Conservation (phyloP, 2,113 vertebrate genomes). For the Stercorarius parasiticus region DNA sequence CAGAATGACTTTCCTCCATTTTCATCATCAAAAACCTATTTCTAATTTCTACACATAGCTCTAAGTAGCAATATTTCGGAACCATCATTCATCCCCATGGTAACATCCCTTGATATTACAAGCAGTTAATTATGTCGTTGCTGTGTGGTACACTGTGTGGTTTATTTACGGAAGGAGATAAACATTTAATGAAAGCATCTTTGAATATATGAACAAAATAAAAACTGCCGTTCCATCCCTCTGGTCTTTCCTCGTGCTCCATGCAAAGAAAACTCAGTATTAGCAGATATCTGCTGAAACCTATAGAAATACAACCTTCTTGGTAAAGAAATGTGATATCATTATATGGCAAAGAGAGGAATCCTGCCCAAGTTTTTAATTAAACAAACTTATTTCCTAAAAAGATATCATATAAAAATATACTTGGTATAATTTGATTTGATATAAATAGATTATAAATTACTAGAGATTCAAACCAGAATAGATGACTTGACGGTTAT, state of each 20-base stretch:
- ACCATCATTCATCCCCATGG: conserved; percentile 55
- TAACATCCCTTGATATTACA: conserved; percentile 39
- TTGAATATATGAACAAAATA: conserved; percentile 43
- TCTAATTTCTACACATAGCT: not conserved
- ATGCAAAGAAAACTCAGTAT: not conserved
- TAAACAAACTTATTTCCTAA: not conserved
- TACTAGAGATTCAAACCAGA: not conserved
- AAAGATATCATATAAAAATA: not conserved
- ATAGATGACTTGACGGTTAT: not conserved
- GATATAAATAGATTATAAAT: not conserved
- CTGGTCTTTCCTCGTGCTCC: not conserved
- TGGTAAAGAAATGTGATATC: not conserved
- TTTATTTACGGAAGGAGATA: conserved; percentile 34
- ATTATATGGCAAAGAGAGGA: not conserved
- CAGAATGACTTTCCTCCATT: not conserved
- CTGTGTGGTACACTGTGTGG: not conserved
- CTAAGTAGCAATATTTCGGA: conserved; percentile 12
- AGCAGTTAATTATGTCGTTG: conserved; percentile 48
- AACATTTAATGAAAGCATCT: conserved; percentile 50
- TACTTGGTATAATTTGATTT: not conserved
- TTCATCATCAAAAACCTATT: not conserved
- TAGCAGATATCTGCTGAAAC: not conserved
- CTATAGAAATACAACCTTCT: not conserved
- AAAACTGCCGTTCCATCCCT: not conserved
- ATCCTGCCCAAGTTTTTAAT: not conserved